Base-by-base conservation (phyloP, 2,797 vertebrate genomes). In the Schizopygopsis malacanthus region DNA sequence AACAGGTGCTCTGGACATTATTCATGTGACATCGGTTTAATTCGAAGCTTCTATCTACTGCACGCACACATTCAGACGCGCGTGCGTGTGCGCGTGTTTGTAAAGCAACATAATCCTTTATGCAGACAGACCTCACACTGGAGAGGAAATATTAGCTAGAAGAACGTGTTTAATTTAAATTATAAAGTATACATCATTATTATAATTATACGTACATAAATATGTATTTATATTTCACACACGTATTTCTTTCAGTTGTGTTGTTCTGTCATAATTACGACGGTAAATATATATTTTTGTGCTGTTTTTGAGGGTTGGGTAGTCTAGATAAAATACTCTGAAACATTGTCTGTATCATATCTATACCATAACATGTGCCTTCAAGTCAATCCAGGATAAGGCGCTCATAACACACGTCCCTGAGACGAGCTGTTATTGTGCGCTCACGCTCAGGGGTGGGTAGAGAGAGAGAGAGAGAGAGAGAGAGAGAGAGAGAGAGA, bases 371-470 rank as follows among this genome's bases (percentile, higher is more conserved):
- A 25, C 59, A 25, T n/a, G 25, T 63, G 41, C 18, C 63, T 73
- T 76, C 15, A 67, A 54, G 47, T 45, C 47, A 70, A 37, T 70
- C 33, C 15, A 84, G 45, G 47, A 59, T 70, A 78, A 84, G 2
- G 33, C 37, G 37, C 63, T 84, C 45, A 50, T 28, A 67, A 67
- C 45, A 69, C 43, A 67, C 11, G 71, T 61, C 9, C n/a, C 25
- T 47, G 25, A 72, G n/a, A 37, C 4, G 67, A 33, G 81, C 70
- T 83, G 81, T 63, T 83, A 43, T 83, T 75, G 28, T 77, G 47
- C 45, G 20, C 43, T 1, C n/a, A 63, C 45, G 20, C 43, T 1
- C n/a, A 63, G 61, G 13, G 61, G 7, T 39, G 37, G 37, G 37
- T 13, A 50, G 47, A 50, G 50, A 63, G n/a, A 9, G 25, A 33